These are phyloP conservation scores for Cranoglanis bouderius DNA, from an alignment of 2,113 vertebrate genomes.

Conservation along the genomic window DNA sequence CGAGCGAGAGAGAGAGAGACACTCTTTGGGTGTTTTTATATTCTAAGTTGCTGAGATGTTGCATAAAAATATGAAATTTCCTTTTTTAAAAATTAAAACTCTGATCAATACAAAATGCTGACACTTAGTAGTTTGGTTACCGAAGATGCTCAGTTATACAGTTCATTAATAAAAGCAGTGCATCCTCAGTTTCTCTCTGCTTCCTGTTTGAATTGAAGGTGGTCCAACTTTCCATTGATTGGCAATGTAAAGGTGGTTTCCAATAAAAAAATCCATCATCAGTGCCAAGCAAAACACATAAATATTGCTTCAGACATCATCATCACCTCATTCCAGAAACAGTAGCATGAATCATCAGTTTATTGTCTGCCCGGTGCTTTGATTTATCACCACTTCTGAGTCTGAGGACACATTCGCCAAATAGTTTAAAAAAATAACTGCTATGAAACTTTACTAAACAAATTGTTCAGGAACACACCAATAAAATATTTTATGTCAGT, in stretches of 20 bases:
- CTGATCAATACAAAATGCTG: slow-evolving; percentile 20
- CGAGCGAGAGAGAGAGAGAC: no score
- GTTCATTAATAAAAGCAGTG: slow-evolving; percentile 7
- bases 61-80: neutral
- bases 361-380: slow-evolving; percentile 26
- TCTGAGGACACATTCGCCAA: neutral
- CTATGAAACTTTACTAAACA: neutral
- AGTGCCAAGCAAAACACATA: neutral
- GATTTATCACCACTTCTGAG: slow-evolving; percentile 26
- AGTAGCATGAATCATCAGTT: slow-evolving; percentile 39
- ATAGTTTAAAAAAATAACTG: slow-evolving; percentile 12
- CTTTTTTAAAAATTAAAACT: neutral
- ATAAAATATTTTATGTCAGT: slow-evolving; percentile 3
- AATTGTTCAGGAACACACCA: neutral
- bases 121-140: neutral
- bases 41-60: no score
- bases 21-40: neutral
- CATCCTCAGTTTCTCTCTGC: neutral
- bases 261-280: slow-evolving; percentile 8
- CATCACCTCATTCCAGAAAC: slow-evolving; percentile 36
- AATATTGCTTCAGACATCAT: slow-evolving; percentile 32
- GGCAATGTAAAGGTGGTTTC: neutral
- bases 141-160: neutral
- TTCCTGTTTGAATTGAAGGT: neutral
- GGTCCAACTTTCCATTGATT: slow-evolving; percentile 15